A percentile compares a stretch with the other conserved stretches of the same genome.
Evolutionary conservation across 2,888 invertebrate species (phyloP).

Genomic region (Stenodera caucasica): DNA sequence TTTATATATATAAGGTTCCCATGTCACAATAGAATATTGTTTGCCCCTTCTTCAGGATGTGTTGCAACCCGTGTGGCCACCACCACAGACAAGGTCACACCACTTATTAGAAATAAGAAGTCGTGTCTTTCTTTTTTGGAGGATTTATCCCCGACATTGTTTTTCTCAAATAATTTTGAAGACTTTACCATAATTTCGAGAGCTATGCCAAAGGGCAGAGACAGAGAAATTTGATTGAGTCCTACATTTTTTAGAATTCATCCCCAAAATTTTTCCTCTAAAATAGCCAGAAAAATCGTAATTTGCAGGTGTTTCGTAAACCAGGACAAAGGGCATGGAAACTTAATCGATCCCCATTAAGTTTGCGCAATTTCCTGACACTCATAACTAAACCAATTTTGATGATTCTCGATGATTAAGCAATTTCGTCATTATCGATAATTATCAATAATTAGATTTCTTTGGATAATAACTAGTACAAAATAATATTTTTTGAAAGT

Average conservation of each 20-base stretch:
- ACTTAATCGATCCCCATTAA: background rate
- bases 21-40: constrained; percentile 40
- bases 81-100: constrained; percentile 36
- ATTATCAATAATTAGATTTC: background rate
- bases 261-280: too few relatives aligned
- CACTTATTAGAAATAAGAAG: too few relatives aligned
- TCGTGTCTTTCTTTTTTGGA: too few relatives aligned
- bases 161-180: too few relatives aligned
- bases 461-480: too few relatives aligned
- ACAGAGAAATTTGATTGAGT: too few relatives aligned
- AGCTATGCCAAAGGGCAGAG: too few relatives aligned
- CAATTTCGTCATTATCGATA: background rate
- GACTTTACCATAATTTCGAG: too few relatives aligned
- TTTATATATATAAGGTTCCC: constrained; percentile 48
- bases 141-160: too few relatives aligned
- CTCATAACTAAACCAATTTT: background rate
- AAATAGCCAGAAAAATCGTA: too few relatives aligned
- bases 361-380: background rate
- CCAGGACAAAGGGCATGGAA: background rate
- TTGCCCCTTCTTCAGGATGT: constrained; percentile 36
- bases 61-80: constrained; percentile 29
- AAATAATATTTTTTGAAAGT: background rate
- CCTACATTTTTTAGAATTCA: too few relatives aligned
- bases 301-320: too few relatives aligned
- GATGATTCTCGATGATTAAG: background rate